Percentiles rank a stretch among this genome's conserved stretches.
Evolutionary conservation across 2,113 vertebrate genomes (phyloP).

Genomic region (Pelobates fuscus): DNA sequence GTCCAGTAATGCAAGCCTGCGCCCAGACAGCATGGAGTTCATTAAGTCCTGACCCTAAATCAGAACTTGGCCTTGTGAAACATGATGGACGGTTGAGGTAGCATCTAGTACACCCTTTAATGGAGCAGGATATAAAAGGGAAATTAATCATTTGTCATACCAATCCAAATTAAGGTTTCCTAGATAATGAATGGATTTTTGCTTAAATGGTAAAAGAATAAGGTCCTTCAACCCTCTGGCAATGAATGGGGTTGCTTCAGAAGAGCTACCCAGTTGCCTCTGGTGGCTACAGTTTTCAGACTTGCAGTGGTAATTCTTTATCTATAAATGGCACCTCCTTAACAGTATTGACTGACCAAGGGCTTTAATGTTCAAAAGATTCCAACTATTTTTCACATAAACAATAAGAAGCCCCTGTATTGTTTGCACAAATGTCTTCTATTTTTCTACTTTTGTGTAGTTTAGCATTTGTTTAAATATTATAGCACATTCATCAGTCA

Average conservation of each 20-base stretch:
- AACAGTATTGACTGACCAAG: constrained; percentile 19
- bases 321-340: constrained; percentile 33
- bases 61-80: constrained; percentile 81
- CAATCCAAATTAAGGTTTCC: constrained; percentile 16
- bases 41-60: constrained; percentile 93
- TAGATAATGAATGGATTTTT: constrained; percentile 45
- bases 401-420: neutral
- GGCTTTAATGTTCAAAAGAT: constrained; percentile 29
- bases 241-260: neutral
- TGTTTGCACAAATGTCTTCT: constrained; percentile 44
- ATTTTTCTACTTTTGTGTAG: constrained; percentile 47
- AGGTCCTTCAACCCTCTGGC: neutral
- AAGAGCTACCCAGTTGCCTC: constrained; percentile 39
- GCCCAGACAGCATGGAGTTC: constrained; percentile 92
- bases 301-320: constrained; percentile 37
- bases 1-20: constrained; percentile 88
- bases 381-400: neutral
- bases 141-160: constrained; percentile 56
- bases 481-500: constrained; percentile 15
- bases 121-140: constrained; percentile 52
- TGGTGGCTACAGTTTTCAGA: constrained; percentile 33
- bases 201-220: constrained; percentile 40
- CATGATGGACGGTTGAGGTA: constrained; percentile 93
- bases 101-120: constrained; percentile 60
- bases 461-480: constrained; percentile 33